Evolutionary conservation across 2,888 invertebrate genomes (phyloP).

Genomic region (Ormyrus labotus): DNA sequence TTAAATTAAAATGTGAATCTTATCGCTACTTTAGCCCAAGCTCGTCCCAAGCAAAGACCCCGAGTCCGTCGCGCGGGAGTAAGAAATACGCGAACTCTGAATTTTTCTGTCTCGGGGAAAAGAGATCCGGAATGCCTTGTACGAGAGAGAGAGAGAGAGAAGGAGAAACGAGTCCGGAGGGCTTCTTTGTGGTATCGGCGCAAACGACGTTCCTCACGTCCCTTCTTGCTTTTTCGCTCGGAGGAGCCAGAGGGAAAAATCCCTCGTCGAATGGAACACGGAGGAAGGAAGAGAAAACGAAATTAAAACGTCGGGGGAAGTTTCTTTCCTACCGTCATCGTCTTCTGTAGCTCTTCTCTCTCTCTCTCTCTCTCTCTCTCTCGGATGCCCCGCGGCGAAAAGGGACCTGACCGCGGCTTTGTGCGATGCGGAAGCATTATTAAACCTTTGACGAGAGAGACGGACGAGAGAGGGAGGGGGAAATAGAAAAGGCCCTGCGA

Average conservation of each 20-base stretch:
- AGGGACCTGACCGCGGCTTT: constrained; percentile 69
- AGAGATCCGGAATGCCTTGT: constrained; percentile 53
- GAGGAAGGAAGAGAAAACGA: constrained; percentile 64
- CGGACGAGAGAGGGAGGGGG: constrained; percentile 35
- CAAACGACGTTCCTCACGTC: constrained; percentile 57
- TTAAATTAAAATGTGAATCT: constrained; percentile 30
- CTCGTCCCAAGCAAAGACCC: background rate
- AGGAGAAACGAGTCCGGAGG: constrained; percentile 48
- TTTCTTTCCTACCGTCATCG: constrained; percentile 40
- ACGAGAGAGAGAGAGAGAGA: background rate
- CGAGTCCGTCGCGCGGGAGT: background rate
- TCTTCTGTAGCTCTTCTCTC: constrained; percentile 43
- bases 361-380: constrained; percentile 3
- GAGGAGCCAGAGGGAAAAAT: constrained; percentile 20
- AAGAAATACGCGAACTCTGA: constrained; percentile 56
- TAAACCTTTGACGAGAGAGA: constrained; percentile 66
- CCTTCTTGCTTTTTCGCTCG: constrained; percentile 36
- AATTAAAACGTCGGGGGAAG: constrained; percentile 69
- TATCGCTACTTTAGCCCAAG: background rate
- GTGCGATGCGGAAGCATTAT: constrained; percentile 62
- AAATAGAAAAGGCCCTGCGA: constrained; percentile 32
- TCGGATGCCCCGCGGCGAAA: constrained; percentile 58
- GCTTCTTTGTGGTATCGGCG: constrained; percentile 64
- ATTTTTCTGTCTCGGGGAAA: constrained; percentile 53
- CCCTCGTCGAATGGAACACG: constrained; percentile 46